phyloP scores from a whole-genome alignment of 2,888 invertebrate genomes.

The Agonopterix subpropinquella region DNA sequence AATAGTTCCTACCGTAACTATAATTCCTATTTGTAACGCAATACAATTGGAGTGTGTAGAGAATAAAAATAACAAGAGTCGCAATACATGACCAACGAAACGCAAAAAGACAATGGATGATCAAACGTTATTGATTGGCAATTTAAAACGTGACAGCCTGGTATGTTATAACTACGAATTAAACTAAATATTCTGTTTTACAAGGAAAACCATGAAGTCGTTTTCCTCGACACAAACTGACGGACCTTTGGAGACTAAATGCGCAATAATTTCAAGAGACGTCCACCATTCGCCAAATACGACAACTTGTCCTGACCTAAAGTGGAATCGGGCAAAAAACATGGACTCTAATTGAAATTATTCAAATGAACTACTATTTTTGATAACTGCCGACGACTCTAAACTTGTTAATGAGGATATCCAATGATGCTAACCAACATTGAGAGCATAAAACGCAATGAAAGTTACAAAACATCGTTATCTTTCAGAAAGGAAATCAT shows the following conservation, averaged over 20 bases:
- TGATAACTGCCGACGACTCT: not conserved
- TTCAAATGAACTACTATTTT: conserved; percentile 12
- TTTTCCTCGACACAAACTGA: conserved; percentile 31
- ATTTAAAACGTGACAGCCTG: no score
- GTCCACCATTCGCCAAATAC: conserved; percentile 44
- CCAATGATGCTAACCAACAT: not conserved
- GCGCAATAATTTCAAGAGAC: conserved; percentile 31
- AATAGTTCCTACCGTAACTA: not conserved
- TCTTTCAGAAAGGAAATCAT: conserved; percentile 1
- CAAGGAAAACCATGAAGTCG: conserved; percentile 33
- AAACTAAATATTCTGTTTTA: conserved; percentile 1
- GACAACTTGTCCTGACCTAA: conserved; percentile 47
- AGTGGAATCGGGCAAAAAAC: conserved; percentile 35
- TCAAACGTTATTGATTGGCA: no score
- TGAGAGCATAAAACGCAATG: not conserved
- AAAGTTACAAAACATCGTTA: conserved; percentile 1
- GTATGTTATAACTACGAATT: no score
- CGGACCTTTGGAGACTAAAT: conserved; percentile 22
- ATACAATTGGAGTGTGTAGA: not conserved
- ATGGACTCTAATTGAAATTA: conserved; percentile 21
- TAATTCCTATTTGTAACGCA: not conserved
- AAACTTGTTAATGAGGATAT: conserved; percentile 3
- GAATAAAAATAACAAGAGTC: not conserved
- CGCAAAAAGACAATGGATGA: not conserved
- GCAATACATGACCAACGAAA: not conserved